Evolutionary conservation across 2,888 invertebrate genomes (phyloP), one percentile per base, ranked within the genome.

Genomic region (Synergus laeviventris): DNA sequence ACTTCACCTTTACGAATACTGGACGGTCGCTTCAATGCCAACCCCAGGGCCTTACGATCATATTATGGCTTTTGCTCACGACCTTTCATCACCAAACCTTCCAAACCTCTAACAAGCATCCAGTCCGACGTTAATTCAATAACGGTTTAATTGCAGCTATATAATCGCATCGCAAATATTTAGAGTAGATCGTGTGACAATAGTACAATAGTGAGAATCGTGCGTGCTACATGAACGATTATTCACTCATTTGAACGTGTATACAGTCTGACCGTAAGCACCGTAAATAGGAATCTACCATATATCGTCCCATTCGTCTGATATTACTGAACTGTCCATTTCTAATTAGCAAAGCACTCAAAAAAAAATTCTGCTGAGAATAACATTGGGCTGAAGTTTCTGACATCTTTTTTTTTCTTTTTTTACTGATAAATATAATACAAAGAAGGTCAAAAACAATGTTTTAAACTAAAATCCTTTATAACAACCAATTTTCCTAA

Each of bases 51-150:
- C 62, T 77, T 75, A 75, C 45, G 42, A 18, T 76, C 75, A 76
- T 81, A 81, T 81, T 78, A 81, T 73, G 74, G 74, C 76, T 77
- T 80, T 81, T 78, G 75, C 78, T 80, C 75, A 78, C 75, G 62
- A 77, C 77, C 74, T 74, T 81, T 80, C 76, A 60, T 74, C 61
- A 62, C 36, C 21, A 24, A 45, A 54, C 80, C 24, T 21, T 11
- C 21, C 7, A 14, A 59, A 11, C 21, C 14, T 24, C 21, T 59
- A 24, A 59, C 14, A 24, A 5, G 59, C 14, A 14, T 12, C 24
- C 5, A 54, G 78, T 77, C 70, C 74, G 76, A 74, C 78, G 75
- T 73, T 81, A 83, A 83, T 78, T 84, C 81, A 80, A 84, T 83
- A 82, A 81, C 77, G 78, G 74, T 78, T 81, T 77, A 73, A 81